Base-by-base conservation (phyloP, 1,140 invertebrate genomes). In the Pantala flavescens region DNA sequence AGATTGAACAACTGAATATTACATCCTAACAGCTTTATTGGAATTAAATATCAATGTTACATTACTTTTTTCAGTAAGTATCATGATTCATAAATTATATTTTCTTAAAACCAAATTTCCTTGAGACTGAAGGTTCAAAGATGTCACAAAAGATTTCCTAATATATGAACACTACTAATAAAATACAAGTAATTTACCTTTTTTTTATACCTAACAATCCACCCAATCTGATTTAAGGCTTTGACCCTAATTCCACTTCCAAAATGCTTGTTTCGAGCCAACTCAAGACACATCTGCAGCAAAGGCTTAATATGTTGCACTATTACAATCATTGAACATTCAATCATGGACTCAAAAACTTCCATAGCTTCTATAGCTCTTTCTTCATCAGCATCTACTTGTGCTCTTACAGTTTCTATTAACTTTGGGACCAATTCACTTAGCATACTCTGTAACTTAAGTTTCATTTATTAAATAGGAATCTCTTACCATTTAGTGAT, bases 281-380 rank as follows among this genome's bases (percentile, higher is more conserved):
- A 85, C 75, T 86, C 82, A 42, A 94, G 79, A 81, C 89, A 92
- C 78, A 92, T 87, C 24, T 88, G 86, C 7, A 93, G 80, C 3
- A 92, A 80, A 21, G 82, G 77, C 81, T 88, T 89, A 0, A 93
- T 81, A 79, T 91, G 87, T 21, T 88, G 88, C 1, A 87, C 83
- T 76, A 93, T 80, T 70, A 90, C 85, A 76, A 81, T 78, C 11
- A 90, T 84, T 75, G 88, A 88, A 80, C 85, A 87, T 77, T 93
- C 91, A 43, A 89, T 84, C 71, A 94, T 82, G 77, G 89, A 88
- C 80, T 93, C 90, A 74, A 93, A 84, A 16, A 94, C 82, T 79
- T 92, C 90, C 76, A 94, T 86, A 3, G 87, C 84, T 76, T 89
- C 84, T 76, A 85, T 82, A 77, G 90, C 86, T 81, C 85, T 85